Conservation (phyloP, 2,888 invertebrate genomes). For the Apoderus coryli region DNA sequence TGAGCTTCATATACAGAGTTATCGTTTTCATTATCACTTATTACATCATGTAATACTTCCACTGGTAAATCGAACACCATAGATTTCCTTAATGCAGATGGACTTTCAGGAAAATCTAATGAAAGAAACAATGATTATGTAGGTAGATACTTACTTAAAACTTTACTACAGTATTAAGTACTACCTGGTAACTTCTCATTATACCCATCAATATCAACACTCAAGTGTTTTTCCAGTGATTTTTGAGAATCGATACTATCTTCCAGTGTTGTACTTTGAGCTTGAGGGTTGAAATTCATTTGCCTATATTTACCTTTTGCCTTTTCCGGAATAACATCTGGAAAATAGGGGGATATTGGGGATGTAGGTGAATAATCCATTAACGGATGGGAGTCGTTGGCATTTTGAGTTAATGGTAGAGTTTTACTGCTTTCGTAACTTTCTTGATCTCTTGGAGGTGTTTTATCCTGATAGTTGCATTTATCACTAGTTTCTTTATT, state of each 20-base stretch:
- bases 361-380: slow-evolving; percentile 29
- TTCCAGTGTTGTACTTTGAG: slow-evolving; percentile 24
- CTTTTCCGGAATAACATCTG: slow-evolving; percentile 31
- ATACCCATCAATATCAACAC: slow-evolving; percentile 23
- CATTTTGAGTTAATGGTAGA: slow-evolving; percentile 20
- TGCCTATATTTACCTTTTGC: slow-evolving; percentile 23
- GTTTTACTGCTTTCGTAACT: too few relatives aligned
- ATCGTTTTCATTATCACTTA: slow-evolving; percentile 36
- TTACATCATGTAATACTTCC: slow-evolving; percentile 32
- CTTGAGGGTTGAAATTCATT: slow-evolving; percentile 24
- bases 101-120: slow-evolving; percentile 40
- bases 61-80: slow-evolving; percentile 41
- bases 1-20: slow-evolving; percentile 37
- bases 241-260: slow-evolving; percentile 18
- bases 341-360: slow-evolving; percentile 28
- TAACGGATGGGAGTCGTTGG: slow-evolving; percentile 32
- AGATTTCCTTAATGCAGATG: slow-evolving; percentile 38
- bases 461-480: too few relatives aligned
- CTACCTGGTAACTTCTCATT: slow-evolving; percentile 26
- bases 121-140: slow-evolving; percentile 7
- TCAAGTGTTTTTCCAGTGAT: slow-evolving; percentile 21
- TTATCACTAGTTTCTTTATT: slow-evolving; percentile 1
- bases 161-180: too few relatives aligned
- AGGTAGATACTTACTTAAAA: too few relatives aligned
- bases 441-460: too few relatives aligned